Percentiles rank a stretch among this genome's conserved stretches.
phyloP scores from a whole-genome alignment of 2,797 vertebrate genomes.

The Pitangus sulphuratus region DNA sequence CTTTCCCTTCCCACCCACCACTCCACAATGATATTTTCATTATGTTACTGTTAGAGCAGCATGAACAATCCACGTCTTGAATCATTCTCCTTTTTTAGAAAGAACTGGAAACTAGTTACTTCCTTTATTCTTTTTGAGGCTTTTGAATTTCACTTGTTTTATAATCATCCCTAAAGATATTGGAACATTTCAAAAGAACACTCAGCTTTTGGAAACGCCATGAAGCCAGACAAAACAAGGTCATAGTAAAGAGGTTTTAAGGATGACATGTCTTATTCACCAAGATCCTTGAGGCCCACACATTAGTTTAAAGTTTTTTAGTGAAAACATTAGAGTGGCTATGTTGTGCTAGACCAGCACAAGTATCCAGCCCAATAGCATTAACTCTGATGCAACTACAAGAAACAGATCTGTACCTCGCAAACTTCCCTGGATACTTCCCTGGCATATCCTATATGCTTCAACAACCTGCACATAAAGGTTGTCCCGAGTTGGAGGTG shows the following conservation, averaged over 20 bases:
- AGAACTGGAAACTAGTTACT: neutral
- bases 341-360: neutral
- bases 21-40: neutral
- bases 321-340: neutral
- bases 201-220: neutral
- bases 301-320: neutral
- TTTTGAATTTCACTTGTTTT: neutral
- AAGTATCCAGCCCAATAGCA: rapidly evolving
- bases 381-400: neutral
- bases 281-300: neutral
- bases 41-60: neutral
- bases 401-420: neutral
- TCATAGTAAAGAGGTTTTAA: neutral
- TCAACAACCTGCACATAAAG: neutral
- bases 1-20: neutral
- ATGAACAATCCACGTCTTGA: neutral
- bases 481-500: neutral
- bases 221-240: neutral
- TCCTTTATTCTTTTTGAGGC: neutral
- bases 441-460: neutral
- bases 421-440: neutral
- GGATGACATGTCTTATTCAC: neutral
- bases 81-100: neutral
- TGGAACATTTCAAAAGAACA: neutral
- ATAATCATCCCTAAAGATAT: neutral